Conservation (phyloP, 2,888 invertebrate genomes). For the Phytoseiulus persimilis region DNA sequence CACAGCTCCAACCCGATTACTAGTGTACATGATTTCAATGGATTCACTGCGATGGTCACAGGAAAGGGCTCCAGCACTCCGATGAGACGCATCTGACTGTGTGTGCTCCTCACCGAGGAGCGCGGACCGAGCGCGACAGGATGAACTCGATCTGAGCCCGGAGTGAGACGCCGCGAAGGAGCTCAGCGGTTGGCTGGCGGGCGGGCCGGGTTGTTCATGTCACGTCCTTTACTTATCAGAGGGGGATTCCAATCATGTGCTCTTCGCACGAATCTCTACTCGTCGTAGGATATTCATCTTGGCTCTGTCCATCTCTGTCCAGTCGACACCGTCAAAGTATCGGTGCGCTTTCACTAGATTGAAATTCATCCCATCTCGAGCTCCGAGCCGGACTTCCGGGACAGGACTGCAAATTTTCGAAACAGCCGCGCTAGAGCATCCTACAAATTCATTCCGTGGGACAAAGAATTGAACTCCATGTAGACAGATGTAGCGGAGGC, state of each 20-base stretch:
- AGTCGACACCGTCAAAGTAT: not conserved
- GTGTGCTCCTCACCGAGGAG: too few relatives aligned
- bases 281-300: not conserved
- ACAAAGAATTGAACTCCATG: not conserved
- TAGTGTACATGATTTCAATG: too few relatives aligned
- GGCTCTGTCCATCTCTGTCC: not conserved
- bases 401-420: not conserved
- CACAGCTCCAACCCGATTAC: too few relatives aligned
- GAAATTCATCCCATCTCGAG: conserved; percentile 17
- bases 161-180: too few relatives aligned
- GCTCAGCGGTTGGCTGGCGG: too few relatives aligned
- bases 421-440: not conserved
- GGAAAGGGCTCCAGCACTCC: too few relatives aligned
- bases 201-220: too few relatives aligned
- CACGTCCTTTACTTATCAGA: not conserved
- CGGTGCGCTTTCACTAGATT: not conserved
- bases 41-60: too few relatives aligned
- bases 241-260: not conserved
- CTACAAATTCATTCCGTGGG: not conserved
- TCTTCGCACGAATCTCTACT: not conserved
- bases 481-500: too few relatives aligned
- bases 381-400: not conserved
- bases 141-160: too few relatives aligned
- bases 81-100: too few relatives aligned
- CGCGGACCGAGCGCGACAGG: too few relatives aligned